Conservation (phyloP, 2,888 invertebrate species). For the Trichopoda pennipes region DNA sequence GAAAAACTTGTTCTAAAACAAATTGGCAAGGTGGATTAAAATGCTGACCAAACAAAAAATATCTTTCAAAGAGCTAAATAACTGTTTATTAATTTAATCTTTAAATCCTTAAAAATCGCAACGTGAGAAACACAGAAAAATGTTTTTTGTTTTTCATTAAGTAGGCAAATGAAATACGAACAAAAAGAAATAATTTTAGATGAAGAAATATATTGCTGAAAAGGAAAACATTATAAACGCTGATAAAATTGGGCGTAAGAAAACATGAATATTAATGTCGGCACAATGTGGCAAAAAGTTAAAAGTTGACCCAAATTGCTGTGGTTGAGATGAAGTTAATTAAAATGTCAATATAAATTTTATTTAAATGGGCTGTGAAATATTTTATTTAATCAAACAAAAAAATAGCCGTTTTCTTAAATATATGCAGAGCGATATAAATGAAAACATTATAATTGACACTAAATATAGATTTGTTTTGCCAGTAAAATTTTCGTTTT, state of each 20-base stretch:
- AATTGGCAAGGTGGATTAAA: constrained; percentile 31
- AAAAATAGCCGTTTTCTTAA: neutral
- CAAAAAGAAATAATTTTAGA: constrained; percentile 29
- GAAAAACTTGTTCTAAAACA: constrained; percentile 9
- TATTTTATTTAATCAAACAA: neutral
- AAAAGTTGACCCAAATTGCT: constrained; percentile 60
- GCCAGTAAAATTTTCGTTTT: too few relatives aligned
- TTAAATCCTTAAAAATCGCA: constrained; percentile 66
- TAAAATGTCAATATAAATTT: constrained; percentile 61
- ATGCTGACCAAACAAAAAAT: constrained; percentile 26
- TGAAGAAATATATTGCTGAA: constrained; percentile 23
- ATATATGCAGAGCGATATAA: neutral
- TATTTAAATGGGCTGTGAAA: constrained; percentile 16
- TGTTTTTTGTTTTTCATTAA: constrained; percentile 33
- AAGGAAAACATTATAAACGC: constrained; percentile 31
- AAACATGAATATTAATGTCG: constrained; percentile 51
- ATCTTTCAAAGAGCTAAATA: constrained; percentile 54
- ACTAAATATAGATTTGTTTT: too few relatives aligned
- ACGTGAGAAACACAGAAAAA: constrained; percentile 61
- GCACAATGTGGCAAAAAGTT: constrained; percentile 38
- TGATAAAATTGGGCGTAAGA: constrained; percentile 61
- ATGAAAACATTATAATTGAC: neutral
- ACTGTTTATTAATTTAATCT: constrained; percentile 68
- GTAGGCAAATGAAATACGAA: constrained; percentile 42
- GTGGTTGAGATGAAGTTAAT: constrained; percentile 50